Evolutionary conservation across 2,113 vertebrate species (phyloP).

Genomic region (Diphyllodes magnificus): DNA sequence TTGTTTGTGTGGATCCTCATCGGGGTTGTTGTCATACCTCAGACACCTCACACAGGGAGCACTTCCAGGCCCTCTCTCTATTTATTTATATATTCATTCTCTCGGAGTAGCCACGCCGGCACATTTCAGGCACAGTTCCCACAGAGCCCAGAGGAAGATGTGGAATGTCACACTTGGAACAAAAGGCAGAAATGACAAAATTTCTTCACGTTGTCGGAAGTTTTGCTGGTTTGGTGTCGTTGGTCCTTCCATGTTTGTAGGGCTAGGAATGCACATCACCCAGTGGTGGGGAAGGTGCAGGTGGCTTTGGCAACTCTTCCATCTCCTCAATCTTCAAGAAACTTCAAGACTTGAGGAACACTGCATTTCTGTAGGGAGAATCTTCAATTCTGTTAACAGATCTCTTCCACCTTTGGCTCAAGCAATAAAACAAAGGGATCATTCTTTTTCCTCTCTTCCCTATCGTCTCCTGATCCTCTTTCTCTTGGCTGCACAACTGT

Average conservation of each 20-base stretch:
- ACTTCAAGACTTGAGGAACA: background rate
- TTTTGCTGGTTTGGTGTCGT: background rate
- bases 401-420: background rate
- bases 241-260: background rate
- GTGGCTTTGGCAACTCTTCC: background rate
- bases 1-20: background rate
- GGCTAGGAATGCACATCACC: background rate
- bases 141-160: background rate
- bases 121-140: background rate
- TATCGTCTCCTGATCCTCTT: background rate
- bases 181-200: background rate
- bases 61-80: background rate
- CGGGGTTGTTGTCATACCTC: background rate
- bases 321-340: background rate
- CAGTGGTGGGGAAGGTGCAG: background rate
- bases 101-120: background rate
- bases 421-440: background rate
- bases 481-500: background rate
- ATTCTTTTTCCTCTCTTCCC: background rate
- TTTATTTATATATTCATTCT: no score
- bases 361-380: background rate
- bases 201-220: background rate
- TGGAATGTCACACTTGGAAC: background rate
- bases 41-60: background rate
- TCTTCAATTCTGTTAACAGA: background rate